These are phyloP conservation scores for Acanthis flammea DNA, from an alignment of 2,797 vertebrate species.

Conservation along the genomic window DNA sequence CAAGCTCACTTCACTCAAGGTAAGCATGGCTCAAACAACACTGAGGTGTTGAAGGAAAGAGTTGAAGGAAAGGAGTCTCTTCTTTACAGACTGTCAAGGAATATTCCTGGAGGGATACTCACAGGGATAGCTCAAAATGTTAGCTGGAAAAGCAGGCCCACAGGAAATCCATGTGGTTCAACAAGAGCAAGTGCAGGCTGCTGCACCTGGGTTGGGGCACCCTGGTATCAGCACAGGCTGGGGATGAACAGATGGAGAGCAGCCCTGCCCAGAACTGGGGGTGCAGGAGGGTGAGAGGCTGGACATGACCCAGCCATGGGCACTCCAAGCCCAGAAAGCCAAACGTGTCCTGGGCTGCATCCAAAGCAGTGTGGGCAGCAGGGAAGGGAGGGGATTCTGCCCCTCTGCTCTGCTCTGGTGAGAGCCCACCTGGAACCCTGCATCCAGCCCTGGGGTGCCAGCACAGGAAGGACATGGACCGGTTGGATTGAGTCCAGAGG, in stretches of 20 bases:
- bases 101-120: not conserved
- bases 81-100: not conserved
- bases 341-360: not conserved
- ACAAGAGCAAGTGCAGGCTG: not conserved
- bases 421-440: fast-evolving
- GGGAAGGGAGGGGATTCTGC: not conserved
- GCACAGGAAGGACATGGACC: not conserved
- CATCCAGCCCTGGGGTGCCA: not conserved
- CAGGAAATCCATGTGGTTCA: not conserved
- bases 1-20: not conserved
- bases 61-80: not conserved
- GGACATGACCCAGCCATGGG: not conserved
- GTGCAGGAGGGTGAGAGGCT: not conserved
- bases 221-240: fast-evolving
- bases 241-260: not conserved
- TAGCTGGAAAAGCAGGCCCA: not conserved
- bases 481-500: fast-evolving
- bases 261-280: not conserved
- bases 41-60: not conserved
- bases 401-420: not conserved
- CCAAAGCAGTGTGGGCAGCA: fast-evolving
- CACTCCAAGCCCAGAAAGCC: not conserved
- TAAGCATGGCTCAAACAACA: not conserved
- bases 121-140: not conserved
- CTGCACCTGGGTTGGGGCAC: not conserved